phyloP scores from a whole-genome alignment of 2,113 vertebrate genomes.

The Hylia prasina region DNA sequence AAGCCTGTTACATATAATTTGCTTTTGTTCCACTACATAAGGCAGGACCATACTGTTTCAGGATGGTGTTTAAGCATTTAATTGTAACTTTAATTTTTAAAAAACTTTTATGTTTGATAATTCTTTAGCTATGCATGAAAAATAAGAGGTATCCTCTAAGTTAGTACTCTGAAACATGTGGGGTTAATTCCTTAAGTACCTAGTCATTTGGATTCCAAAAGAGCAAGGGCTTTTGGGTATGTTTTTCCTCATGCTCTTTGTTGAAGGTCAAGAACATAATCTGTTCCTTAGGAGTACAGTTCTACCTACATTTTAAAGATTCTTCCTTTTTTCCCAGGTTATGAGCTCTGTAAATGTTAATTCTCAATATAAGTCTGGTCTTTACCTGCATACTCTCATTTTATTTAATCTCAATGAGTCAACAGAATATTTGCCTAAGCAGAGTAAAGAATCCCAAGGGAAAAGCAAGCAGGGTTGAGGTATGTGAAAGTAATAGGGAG shows the following conservation, averaged over 20 bases:
- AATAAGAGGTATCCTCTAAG: neutral
- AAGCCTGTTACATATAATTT: neutral
- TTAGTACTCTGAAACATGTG: neutral
- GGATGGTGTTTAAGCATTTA: neutral
- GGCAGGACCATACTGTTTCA: neutral
- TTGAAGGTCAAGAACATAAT: constrained; percentile 51
- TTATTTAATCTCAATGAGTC: constrained; percentile 27
- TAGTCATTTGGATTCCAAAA: neutral
- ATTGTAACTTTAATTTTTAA: neutral
- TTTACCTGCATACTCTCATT: constrained; percentile 17
- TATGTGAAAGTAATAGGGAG: neutral
- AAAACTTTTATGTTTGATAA: neutral
- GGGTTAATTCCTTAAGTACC: neutral
- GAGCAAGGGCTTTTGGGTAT: neutral
- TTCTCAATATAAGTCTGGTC: constrained; percentile 25
- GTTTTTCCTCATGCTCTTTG: neutral
- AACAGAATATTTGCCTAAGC: constrained; percentile 34
- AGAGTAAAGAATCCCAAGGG: constrained; percentile 3
- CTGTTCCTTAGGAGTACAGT: neutral
- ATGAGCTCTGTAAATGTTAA: constrained; percentile 61
- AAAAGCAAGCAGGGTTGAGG: neutral
- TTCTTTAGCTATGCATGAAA: neutral
- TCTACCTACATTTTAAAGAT: constrained; percentile 29
- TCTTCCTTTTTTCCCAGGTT: neutral
- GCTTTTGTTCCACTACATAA: neutral